Evolutionary conservation across 2,888 invertebrate genomes (phyloP), one percentile per base, ranked within the genome.

Genomic region (Ornithoptera alexandrae): DNA sequence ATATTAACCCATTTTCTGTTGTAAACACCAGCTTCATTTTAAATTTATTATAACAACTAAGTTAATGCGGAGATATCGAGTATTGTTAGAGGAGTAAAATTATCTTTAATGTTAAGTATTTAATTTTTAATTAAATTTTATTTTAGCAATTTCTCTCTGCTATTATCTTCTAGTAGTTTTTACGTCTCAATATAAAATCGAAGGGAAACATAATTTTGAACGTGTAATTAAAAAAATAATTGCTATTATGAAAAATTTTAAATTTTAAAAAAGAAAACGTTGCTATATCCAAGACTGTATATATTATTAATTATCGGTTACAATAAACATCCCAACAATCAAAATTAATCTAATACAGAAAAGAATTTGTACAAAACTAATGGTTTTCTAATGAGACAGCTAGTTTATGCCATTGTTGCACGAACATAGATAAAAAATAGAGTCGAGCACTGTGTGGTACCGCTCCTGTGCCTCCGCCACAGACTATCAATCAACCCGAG

Each of bases 401-500:
- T 50, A 58, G 69, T 71, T 70, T 64, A 69, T 56, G 58, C 18
- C 46, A 61, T 66, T 60, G 67, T 62, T 20, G 60, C 64, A 63
- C 67, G 71, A 66, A 69, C 46, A 50, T 46, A 63, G 63, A 70
- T 67, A 71, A 71, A 74, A 72, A 75, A 74, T 65, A 59, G 71
- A 59, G 67, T 71, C 63, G 56, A 67, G 74, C 65, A 75, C 77
- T 56, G 68, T 53, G 50, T 72, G 75, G 75, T 73, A 74, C 75
- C 71, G 62, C 46, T 67, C 61, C 69, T 62, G 65, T 61, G 67
- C 58, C 39, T 30, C 46, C 53, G 24, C 57, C 20, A 36, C 53
- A 46, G 22, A 63, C 70, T 72, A 76, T 76, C 71, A 76, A 74
- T 77, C 76, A 75, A 71, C 57, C 30, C 46, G 30, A 64, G 57